These are phyloP conservation scores for Burhinus oedicnemus DNA, from an alignment of 2,113 vertebrate species.

Conservation along the genomic window DNA sequence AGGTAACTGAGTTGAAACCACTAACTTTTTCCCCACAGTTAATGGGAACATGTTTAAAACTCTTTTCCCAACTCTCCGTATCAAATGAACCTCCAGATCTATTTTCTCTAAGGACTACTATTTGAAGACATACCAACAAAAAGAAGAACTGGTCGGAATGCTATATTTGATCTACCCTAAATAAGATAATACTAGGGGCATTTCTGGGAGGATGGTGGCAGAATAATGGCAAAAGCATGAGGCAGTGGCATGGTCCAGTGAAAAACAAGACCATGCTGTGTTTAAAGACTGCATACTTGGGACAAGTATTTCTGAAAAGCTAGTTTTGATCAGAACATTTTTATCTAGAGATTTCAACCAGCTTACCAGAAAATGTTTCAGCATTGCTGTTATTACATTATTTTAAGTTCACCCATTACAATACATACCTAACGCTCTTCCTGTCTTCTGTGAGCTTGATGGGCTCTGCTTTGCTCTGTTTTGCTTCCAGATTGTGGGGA, in stretches of 20 bases:
- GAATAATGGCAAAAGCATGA: background rate
- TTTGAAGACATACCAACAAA: background rate
- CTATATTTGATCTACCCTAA: background rate
- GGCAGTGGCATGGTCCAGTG: background rate
- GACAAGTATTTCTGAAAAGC: background rate
- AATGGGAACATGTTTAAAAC: background rate
- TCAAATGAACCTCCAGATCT: background rate
- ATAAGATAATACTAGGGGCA: background rate
- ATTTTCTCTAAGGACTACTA: background rate
- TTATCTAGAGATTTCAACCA: background rate
- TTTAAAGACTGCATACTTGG: background rate
- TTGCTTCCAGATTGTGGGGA: background rate
- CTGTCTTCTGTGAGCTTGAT: background rate
- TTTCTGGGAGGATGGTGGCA: background rate
- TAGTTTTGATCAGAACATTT: background rate
- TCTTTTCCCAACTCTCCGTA: background rate
- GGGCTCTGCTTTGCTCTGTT: background rate
- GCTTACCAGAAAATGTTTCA: background rate
- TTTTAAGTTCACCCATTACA: background rate
- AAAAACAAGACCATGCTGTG: background rate
- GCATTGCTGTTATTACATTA: background rate
- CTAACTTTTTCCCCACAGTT: background rate
- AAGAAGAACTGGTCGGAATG: background rate
- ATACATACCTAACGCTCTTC: background rate
- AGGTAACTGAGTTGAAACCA: background rate